Conservation (phyloP, 2,888 invertebrate genomes). For the Vannuccia rotundouncinata region DNA sequence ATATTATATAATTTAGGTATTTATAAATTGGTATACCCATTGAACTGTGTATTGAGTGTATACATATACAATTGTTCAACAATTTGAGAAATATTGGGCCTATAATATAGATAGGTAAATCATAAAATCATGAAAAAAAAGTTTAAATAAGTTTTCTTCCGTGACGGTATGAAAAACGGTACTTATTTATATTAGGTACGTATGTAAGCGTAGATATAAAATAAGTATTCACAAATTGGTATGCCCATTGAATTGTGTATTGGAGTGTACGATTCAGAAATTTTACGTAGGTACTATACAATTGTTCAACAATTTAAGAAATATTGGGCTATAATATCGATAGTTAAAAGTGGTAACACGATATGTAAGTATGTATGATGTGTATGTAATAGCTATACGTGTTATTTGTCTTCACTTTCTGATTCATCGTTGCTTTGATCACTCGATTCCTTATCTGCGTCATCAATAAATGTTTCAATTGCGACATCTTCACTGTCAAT, state of each 20-base stretch:
- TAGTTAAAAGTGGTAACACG: slow-evolving; percentile 20
- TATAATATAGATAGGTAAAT: slow-evolving; percentile 18
- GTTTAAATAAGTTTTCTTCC: too few species aligned
- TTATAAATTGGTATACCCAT: slow-evolving; percentile 14
- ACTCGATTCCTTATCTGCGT: slow-evolving; percentile 1
- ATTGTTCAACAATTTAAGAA: slow-evolving; percentile 7
- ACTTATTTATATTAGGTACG: not conserved
- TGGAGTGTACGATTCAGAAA: not conserved
- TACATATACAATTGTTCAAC: not conserved
- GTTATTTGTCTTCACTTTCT: not conserved
- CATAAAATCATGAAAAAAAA: too few species aligned
- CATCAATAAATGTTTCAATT: not conserved
- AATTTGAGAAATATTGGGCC: slow-evolving; percentile 19
- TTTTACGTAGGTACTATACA: not conserved
- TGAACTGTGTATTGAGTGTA: not conserved
- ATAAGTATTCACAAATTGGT: slow-evolving; percentile 8
- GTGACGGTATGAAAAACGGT: too few species aligned
- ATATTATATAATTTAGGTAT: not conserved
- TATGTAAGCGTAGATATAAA: not conserved
- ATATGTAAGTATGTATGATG: not conserved
- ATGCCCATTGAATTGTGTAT: not conserved
- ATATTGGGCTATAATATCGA: slow-evolving; percentile 24
- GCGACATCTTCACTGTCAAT: slow-evolving; percentile 5
- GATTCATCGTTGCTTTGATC: slow-evolving; percentile 17
- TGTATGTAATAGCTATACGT: not conserved